Evolutionary conservation across 2,797 vertebrate genomes (phyloP).

Genomic region (Crocidura indochinensis): DNA sequence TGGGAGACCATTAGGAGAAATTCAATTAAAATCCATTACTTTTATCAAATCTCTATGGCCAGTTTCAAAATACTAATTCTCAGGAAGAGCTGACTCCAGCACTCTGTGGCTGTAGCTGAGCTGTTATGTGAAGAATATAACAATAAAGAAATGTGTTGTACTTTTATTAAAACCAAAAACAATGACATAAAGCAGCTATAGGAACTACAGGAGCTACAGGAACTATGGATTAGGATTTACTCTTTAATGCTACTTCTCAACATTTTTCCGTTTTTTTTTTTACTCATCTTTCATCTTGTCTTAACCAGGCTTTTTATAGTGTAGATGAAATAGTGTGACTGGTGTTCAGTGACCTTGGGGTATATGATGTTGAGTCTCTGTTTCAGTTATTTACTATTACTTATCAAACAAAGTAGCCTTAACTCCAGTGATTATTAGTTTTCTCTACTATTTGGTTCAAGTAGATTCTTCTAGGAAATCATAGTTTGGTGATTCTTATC

Average conservation of each 20-base stretch:
- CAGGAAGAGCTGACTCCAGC: slow-evolving; percentile 56
- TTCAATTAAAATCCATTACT: slow-evolving; percentile 61
- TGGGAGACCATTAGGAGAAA: slow-evolving; percentile 62
- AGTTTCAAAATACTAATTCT: slow-evolving; percentile 56
- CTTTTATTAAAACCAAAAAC: not conserved
- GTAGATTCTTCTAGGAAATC: not conserved
- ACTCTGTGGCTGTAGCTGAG: not conserved
- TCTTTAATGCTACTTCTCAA: accelerated
- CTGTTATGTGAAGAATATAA: slow-evolving; percentile 30
- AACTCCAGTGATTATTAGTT: too few species aligned
- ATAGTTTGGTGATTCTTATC: too few species aligned
- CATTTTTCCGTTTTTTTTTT: not conserved
- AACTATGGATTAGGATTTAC: accelerated
- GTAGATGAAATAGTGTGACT: not conserved
- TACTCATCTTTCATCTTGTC: not conserved
- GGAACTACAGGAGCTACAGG: accelerated
- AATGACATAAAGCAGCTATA: not conserved
- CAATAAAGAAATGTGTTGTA: not conserved
- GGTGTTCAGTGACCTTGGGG: not conserved
- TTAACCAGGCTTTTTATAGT: not conserved
- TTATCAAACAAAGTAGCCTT: too few species aligned
- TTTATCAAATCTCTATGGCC: slow-evolving; percentile 64
- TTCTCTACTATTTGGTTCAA: not conserved
- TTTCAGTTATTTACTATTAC: too few species aligned
- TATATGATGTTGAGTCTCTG: too few species aligned